phyloP scores from a whole-genome alignment of 1,140 invertebrate genomes.

The Radopholus similis region DNA sequence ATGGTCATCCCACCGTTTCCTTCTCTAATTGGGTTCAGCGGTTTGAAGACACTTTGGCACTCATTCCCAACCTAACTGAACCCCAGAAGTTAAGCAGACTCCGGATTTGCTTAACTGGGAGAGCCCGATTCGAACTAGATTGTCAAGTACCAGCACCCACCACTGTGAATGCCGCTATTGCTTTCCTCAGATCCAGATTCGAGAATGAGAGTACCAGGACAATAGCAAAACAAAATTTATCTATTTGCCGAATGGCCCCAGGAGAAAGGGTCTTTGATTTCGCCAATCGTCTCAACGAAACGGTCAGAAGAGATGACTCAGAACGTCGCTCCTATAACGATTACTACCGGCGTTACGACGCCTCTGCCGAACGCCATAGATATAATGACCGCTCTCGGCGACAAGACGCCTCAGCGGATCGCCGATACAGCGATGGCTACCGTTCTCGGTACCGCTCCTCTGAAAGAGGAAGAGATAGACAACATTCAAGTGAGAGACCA shows the following conservation, averaged over 20 bases:
- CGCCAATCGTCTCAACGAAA: neutral
- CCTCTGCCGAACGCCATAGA: neutral
- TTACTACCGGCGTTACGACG: neutral
- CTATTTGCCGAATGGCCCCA: neutral
- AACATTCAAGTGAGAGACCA: too few relatives aligned
- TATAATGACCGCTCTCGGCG: neutral
- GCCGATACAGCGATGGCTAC: neutral
- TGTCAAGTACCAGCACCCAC: neutral
- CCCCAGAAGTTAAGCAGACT: neutral
- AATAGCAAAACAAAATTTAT: neutral
- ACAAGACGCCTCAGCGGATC: neutral
- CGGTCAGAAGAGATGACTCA: neutral
- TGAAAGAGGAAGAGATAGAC: too few relatives aligned
- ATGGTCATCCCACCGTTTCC: neutral
- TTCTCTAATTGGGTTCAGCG: neutral
- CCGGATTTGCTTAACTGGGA: neutral
- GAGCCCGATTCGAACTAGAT: neutral
- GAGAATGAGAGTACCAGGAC: neutral
- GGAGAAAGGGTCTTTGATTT: conserved; percentile 1
- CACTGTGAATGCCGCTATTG: neutral
- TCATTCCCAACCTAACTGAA: neutral
- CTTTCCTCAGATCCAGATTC: neutral
- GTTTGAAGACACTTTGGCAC: neutral
- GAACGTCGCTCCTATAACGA: too few relatives aligned
- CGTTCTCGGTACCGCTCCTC: too few relatives aligned